Evolutionary conservation across 1,140 invertebrate species (phyloP).

Genomic region (Helicorthomorpha holstii): DNA sequence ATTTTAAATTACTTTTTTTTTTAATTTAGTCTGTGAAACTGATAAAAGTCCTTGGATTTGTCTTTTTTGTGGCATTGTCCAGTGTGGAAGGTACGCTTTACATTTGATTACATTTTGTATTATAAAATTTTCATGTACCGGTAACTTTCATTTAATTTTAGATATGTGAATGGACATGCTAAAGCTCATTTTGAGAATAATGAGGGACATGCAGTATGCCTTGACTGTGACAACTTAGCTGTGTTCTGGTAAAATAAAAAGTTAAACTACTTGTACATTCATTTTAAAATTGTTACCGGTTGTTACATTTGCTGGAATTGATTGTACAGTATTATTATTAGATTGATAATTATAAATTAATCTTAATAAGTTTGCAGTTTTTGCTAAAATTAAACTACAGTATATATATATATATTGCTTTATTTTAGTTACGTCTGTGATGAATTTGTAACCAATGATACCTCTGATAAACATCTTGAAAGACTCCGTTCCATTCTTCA

Average conservation of each 20-base stretch:
- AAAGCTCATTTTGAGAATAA: slow-evolving; percentile 46
- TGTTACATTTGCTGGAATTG: too few relatives aligned
- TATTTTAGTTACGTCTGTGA: slow-evolving; percentile 56
- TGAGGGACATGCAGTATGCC: slow-evolving; percentile 45
- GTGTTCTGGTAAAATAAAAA: slow-evolving; percentile 54
- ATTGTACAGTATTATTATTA: too few relatives aligned
- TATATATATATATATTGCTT: too few relatives aligned
- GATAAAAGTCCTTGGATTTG: slow-evolving; percentile 56
- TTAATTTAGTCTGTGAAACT: slow-evolving; percentile 43
- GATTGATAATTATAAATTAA: too few relatives aligned
- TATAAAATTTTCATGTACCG: not conserved
- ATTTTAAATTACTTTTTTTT: slow-evolving; percentile 8
- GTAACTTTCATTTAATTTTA: slow-evolving; percentile 11
- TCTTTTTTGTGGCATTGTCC: slow-evolving; percentile 47
- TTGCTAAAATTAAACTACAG: too few relatives aligned
- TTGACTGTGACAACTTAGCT: slow-evolving; percentile 53
- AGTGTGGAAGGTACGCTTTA: slow-evolving; percentile 41
- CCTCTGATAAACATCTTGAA: slow-evolving; percentile 38
- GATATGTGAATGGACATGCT: slow-evolving; percentile 59
- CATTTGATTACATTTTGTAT: not conserved
- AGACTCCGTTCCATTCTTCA: slow-evolving; percentile 30
- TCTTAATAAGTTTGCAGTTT: too few relatives aligned
- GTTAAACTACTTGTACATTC: too few relatives aligned
- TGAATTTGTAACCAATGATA: slow-evolving; percentile 60
- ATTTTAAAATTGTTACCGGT: too few relatives aligned